phyloP scores from a whole-genome alignment of 2,797 vertebrate genomes.

The Chelidonichthys spinosus region DNA sequence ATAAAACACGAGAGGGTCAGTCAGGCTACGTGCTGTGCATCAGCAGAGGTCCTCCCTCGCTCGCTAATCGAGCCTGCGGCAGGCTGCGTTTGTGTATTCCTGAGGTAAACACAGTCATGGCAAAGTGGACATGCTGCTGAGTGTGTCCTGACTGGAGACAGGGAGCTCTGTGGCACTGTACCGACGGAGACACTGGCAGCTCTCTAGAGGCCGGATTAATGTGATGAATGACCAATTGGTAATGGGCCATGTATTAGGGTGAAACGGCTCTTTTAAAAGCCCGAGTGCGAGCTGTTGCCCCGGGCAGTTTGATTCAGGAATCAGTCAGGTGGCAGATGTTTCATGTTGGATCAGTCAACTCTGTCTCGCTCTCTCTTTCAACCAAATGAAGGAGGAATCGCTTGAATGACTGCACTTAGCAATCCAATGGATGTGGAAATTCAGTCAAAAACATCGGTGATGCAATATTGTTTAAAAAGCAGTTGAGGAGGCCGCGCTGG shows the following conservation, averaged over 20 bases:
- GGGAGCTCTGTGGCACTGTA: constrained; percentile 69
- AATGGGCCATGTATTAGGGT: constrained; percentile 82
- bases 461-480: constrained; percentile 17
- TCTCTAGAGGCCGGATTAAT: constrained; percentile 67
- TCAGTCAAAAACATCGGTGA: constrained; percentile 24
- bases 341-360: constrained; percentile 68
- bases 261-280: constrained; percentile 77
- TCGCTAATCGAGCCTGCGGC: constrained; percentile 68
- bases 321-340: constrained; percentile 81
- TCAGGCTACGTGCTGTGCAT: constrained; percentile 48
- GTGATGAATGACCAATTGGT: constrained; percentile 81
- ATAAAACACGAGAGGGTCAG: constrained; percentile 45
- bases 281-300: constrained; percentile 62
- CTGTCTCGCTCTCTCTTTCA: constrained; percentile 31
- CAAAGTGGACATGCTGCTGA: constrained; percentile 73
- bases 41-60: constrained; percentile 55
- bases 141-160: constrained; percentile 81
- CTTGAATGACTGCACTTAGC: constrained; percentile 29
- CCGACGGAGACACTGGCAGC: constrained; percentile 66
- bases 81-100: constrained; percentile 71
- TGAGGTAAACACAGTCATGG: constrained; percentile 81
- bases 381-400: constrained; percentile 26
- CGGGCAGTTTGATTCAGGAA: constrained; percentile 77
- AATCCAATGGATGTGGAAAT: constrained; percentile 29
- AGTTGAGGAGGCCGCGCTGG: background rate